phyloP scores from a whole-genome alignment of 2,113 vertebrate genomes.

The Chaetodon auriga region DNA sequence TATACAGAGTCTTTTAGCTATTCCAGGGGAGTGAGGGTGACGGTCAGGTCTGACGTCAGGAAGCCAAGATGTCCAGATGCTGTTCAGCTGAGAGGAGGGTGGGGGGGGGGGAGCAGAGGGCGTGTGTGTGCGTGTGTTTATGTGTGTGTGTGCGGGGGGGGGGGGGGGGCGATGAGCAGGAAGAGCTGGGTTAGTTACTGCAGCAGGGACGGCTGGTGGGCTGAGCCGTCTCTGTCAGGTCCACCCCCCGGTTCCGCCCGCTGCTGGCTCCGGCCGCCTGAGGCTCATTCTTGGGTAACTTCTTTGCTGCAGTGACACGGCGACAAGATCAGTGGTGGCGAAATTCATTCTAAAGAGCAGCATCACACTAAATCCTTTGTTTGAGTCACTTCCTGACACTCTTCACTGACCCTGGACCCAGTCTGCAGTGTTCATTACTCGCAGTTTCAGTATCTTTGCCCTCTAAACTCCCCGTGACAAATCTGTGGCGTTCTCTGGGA shows the following conservation, averaged over 20 bases:
- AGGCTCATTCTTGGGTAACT: slow-evolving; percentile 96
- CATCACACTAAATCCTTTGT: not conserved
- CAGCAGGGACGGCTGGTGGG: slow-evolving; percentile 94
- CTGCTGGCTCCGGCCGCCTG: slow-evolving; percentile 88
- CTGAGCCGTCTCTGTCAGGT: slow-evolving; percentile 95
- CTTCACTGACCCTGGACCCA: not conserved
- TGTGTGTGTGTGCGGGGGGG: slow-evolving; percentile 27
- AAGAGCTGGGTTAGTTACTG: slow-evolving; percentile 89
- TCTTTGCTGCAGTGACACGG: slow-evolving; percentile 87
- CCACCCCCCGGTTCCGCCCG: slow-evolving; percentile 93
- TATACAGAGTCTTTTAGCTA: slow-evolving; percentile 93
- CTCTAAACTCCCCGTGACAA: not conserved
- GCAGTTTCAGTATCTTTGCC: no score
- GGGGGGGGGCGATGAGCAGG: slow-evolving; percentile 57
- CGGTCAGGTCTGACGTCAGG: slow-evolving; percentile 81
- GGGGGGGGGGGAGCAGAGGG: slow-evolving; percentile 13
- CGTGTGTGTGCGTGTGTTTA: slow-evolving; percentile 2
- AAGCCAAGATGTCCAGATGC: slow-evolving; percentile 87
- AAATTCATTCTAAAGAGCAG: not conserved
- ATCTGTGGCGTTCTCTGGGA: not conserved
- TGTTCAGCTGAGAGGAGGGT: slow-evolving; percentile 84
- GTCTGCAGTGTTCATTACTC: not conserved
- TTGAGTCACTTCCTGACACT: not conserved
- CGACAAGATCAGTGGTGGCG: not conserved
- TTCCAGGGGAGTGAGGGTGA: slow-evolving; percentile 88